These are phyloP conservation scores for Hecatera dysodea DNA, from an alignment of 2,888 invertebrate genomes.

Conservation along the genomic window DNA sequence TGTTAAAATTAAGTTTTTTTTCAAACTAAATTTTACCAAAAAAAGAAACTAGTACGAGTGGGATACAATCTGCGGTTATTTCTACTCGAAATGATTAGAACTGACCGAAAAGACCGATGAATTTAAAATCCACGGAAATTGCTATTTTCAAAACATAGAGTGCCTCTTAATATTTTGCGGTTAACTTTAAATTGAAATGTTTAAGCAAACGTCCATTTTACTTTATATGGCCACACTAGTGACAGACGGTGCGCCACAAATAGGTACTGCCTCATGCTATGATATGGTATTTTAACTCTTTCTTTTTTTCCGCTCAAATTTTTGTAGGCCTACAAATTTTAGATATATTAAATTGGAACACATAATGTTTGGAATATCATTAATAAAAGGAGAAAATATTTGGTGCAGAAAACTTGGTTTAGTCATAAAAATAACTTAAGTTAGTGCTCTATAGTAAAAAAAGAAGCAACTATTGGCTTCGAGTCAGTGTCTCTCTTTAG, in stretches of 20 bases:
- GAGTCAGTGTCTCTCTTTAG: not conserved
- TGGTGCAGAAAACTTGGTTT: not conserved
- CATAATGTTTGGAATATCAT: not conserved
- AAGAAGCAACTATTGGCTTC: not conserved
- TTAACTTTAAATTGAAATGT: not conserved
- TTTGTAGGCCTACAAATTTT: not conserved
- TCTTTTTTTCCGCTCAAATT: too few relatives aligned
- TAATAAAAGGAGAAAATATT: not conserved
- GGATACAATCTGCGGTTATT: too few relatives aligned
- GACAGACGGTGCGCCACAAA: too few relatives aligned
- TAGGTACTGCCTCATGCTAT: too few relatives aligned
- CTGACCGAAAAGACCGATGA: too few relatives aligned
- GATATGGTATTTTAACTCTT: too few relatives aligned
- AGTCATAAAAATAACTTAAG: not conserved
- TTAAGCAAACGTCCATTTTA: not conserved
- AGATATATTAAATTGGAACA: too few relatives aligned
- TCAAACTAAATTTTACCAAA: too few relatives aligned
- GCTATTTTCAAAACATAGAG: not conserved
- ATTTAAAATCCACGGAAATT: too few relatives aligned
- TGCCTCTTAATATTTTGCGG: not conserved
- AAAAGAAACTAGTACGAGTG: too few relatives aligned
- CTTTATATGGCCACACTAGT: too few relatives aligned
- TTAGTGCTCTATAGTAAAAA: not conserved
- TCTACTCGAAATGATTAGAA: not conserved
- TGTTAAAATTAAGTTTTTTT: too few relatives aligned